phyloP scores from a whole-genome alignment of 2,113 vertebrate species.

The Pseudorectes ferrugineus region DNA sequence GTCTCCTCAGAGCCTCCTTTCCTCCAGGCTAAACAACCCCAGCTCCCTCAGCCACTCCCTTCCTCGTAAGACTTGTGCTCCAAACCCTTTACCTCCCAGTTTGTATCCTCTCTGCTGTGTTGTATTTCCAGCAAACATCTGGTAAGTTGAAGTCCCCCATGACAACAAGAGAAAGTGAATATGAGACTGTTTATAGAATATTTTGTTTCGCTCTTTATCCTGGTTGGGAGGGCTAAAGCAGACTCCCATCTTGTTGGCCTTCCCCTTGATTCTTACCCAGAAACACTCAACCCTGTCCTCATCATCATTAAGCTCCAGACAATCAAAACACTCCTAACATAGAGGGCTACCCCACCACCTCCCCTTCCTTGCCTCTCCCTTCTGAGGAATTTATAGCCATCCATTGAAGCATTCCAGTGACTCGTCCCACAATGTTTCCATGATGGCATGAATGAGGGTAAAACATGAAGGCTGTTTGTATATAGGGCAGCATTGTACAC shows the following conservation, averaged over 20 bases:
- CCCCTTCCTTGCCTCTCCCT: not conserved
- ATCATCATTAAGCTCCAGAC: not conserved
- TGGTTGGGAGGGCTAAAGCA: not conserved
- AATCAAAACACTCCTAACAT: not conserved
- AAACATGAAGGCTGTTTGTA: not conserved
- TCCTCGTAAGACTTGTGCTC: not conserved
- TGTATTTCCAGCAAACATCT: not conserved
- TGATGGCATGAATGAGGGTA: not conserved
- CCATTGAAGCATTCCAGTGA: not conserved
- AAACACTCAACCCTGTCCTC: not conserved
- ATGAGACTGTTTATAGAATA: not conserved
- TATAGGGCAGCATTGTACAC: not conserved
- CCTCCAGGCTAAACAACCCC: not conserved
- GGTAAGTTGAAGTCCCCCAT: not conserved
- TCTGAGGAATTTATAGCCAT: not conserved
- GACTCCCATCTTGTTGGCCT: not conserved
- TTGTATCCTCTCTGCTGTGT: not conserved
- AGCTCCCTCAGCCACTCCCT: not conserved
- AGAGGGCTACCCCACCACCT: fast-evolving
- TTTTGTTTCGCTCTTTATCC: not conserved
- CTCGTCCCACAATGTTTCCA: not conserved
- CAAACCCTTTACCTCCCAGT: not conserved
- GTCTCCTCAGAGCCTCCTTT: not conserved
- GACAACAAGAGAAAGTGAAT: fast-evolving
- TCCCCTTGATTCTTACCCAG: not conserved